Evolutionary conservation across 2,888 invertebrate genomes (phyloP), one percentile per base, ranked within the genome.

Genomic region (Operophtera brumata): DNA sequence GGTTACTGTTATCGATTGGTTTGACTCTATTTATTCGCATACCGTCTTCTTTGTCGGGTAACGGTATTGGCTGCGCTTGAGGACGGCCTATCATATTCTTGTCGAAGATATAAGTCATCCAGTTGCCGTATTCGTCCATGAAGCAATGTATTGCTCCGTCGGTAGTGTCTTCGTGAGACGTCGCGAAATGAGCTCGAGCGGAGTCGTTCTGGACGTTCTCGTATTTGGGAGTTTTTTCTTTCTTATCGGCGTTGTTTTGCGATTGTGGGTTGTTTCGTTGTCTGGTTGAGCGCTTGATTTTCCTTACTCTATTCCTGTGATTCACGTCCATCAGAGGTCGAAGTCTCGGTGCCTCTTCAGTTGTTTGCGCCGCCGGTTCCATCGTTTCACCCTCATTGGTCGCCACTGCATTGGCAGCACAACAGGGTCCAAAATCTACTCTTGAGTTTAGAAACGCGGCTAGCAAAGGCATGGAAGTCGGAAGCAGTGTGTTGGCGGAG

Each of bases 91-190:
- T 85, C 64, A 94, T 93, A 66, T 94, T 94, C 69, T 96, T 95
- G 68, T 96, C 95, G 75, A 97, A 97, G 0, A 96, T 95, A 32
- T 90, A 89, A 0, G 96, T 95, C 84, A 96, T 92, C 95, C 96
- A 96, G 70, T 96, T 95, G 37, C 96, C 96, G 68, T 93, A 93
- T 74, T 96, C 96, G 71, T 97, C 96, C 78, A 94, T 93, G 71
- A 96, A 96, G 77, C 94, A 96, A 80, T 97, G 96, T 36, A 96
- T 94, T 1, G 96, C 95, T 9, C 96, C 96, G 68, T 96, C 95
- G 1, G 91, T 92, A 0, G 96, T 96, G 71, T 97, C 97, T 52
- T 95, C 94, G 70, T 96, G 95, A 25, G 94, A 94, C 20, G 93
- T 93, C 3, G 96, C 96, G 51, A 96, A 91, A 73, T 96, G 96